These are phyloP conservation scores for Aphelenchoides avenae DNA, from an alignment of 1,140 invertebrate genomes.

Conservation along the genomic window DNA sequence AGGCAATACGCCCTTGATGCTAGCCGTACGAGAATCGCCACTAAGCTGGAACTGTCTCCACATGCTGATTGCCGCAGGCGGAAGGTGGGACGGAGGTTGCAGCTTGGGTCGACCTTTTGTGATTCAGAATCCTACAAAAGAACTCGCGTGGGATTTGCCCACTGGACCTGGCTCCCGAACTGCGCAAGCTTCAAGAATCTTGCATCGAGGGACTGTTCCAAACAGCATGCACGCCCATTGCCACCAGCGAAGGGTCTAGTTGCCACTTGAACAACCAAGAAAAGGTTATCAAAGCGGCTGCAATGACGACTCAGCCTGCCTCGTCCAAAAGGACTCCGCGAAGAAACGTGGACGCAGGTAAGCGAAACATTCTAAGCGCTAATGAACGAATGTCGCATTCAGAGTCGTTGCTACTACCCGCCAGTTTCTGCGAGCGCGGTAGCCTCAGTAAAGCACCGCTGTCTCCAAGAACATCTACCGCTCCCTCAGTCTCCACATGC, in stretches of 20 bases:
- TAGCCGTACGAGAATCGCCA: slow-evolving; percentile 56
- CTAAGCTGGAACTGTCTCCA: slow-evolving; percentile 57
- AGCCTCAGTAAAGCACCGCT: slow-evolving; percentile 53
- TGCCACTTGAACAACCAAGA: slow-evolving; percentile 13
- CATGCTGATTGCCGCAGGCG: slow-evolving; percentile 55
- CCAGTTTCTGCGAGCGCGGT: slow-evolving; percentile 41
- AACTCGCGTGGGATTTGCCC: slow-evolving; percentile 58
- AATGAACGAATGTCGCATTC: slow-evolving; percentile 1
- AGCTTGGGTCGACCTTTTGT: not conserved
- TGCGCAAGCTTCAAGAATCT: slow-evolving; percentile 53
- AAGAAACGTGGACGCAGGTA: slow-evolving; percentile 30
- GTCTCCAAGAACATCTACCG: slow-evolving; percentile 56
- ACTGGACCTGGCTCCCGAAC: slow-evolving; percentile 56
- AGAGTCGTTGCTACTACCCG: slow-evolving; percentile 31
- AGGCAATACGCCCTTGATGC: slow-evolving; percentile 56
- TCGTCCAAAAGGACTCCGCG: slow-evolving; percentile 17
- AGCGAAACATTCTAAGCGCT: not conserved
- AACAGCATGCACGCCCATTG: slow-evolving; percentile 28
- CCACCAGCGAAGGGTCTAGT: not conserved
- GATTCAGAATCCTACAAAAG: slow-evolving; percentile 53
- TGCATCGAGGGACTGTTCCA: slow-evolving; percentile 57
- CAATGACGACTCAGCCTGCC: too few species aligned
- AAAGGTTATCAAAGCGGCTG: slow-evolving; percentile 22
- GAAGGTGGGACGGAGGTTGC: slow-evolving; percentile 33
- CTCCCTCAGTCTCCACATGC: slow-evolving; percentile 54